These are phyloP conservation scores for Notechis scutatus DNA, from an alignment of 2,113 vertebrate genomes.

Conservation along the genomic window DNA sequence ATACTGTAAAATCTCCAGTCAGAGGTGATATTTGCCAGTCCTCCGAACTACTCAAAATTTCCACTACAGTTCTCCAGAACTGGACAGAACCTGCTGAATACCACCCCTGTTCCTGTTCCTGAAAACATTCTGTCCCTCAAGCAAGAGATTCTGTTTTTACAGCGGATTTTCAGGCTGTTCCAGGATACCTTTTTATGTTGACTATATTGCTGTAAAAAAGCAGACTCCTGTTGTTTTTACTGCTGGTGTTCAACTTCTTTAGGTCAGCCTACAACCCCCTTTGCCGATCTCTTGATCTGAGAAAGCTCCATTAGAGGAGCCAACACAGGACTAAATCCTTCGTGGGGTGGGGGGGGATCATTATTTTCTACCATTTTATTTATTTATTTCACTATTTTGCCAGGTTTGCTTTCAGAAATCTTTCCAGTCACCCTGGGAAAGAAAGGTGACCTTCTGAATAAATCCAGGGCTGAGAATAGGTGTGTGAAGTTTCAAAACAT, in stretches of 20 bases:
- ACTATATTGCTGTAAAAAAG: background rate
- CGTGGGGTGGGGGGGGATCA: background rate
- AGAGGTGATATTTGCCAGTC: too few relatives aligned
- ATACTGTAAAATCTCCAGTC: too few relatives aligned
- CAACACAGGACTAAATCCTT: background rate
- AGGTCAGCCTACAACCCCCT: background rate
- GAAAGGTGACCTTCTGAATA: conserved; percentile 50
- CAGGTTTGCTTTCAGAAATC: conserved; percentile 40
- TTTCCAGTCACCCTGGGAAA: conserved; percentile 49
- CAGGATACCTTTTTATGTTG: background rate
- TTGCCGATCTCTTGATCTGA: background rate
- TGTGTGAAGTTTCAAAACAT: background rate
- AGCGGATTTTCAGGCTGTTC: background rate
- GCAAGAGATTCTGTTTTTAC: background rate
- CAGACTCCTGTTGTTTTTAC: background rate
- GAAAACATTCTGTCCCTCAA: background rate
- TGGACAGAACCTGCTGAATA: too few relatives aligned
- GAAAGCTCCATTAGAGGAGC: background rate
- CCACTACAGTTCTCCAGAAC: too few relatives aligned
- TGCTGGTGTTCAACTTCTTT: background rate
- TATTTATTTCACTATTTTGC: conserved; percentile 28
- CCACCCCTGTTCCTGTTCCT: background rate
- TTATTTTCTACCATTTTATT: background rate
- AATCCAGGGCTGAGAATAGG: conserved; percentile 31
- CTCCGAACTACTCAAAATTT: too few relatives aligned